Percentiles rank a stretch among this genome's conserved stretches.
These are phyloP conservation scores for Dufourea novaeangliae DNA, from an alignment of 1,140 invertebrate species.

Conservation along the genomic window DNA sequence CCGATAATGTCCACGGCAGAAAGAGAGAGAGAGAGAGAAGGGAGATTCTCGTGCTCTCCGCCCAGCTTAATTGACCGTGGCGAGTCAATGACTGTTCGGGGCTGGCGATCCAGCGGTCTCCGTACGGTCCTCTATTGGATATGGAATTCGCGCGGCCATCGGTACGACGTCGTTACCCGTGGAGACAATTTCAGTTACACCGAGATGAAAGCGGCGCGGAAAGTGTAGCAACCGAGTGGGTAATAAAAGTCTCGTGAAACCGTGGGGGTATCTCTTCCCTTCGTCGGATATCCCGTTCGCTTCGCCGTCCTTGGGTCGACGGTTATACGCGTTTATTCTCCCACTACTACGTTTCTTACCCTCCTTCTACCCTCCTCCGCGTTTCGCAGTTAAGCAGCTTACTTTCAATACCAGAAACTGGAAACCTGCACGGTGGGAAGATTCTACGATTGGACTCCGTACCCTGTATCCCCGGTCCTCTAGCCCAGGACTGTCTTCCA, in stretches of 20 bases:
- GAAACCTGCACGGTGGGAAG: constrained; percentile 62
- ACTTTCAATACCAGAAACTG: constrained; percentile 62
- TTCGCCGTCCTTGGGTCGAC: no score
- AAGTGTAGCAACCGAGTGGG: background rate
- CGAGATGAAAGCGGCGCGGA: background rate
- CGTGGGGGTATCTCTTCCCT: background rate
- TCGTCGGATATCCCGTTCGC: background rate
- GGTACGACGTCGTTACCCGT: background rate
- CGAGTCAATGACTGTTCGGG: no score
- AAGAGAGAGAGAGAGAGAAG: no score
- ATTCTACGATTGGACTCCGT: constrained; percentile 33
- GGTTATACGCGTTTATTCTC: no score
- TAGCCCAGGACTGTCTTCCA: background rate
- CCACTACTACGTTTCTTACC: background rate
- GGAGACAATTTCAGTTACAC: constrained; percentile 17
- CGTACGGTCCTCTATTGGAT: background rate
- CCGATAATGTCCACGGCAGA: constrained; percentile 8
- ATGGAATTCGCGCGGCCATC: constrained; percentile 5
- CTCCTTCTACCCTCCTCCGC: constrained; percentile 3
- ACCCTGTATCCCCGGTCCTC: background rate
- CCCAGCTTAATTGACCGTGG: constrained; percentile 19
- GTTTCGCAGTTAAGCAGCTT: constrained; percentile 39
- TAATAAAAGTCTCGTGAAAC: constrained; percentile 47
- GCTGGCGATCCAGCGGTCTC: background rate
- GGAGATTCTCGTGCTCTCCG: background rate